Conservation (phyloP, 1,140 invertebrate species). For the Dreissena polymorpha region DNA sequence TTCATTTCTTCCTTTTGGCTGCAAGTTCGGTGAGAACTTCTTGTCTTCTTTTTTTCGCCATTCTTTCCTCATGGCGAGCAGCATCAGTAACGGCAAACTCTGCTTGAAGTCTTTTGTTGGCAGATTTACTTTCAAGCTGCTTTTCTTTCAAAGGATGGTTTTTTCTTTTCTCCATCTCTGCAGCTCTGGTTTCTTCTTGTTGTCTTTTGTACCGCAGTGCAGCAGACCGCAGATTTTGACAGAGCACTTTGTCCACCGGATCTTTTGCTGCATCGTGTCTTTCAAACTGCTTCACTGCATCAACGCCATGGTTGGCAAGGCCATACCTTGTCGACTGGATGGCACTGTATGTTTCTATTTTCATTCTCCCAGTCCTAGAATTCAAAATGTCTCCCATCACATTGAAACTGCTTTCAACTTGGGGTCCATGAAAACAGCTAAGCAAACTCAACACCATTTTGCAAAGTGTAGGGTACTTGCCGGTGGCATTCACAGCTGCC, state of each 20-base stretch:
- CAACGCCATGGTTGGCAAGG: not conserved
- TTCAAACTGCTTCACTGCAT: not conserved
- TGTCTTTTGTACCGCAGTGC: not conserved
- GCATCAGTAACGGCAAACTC: not conserved
- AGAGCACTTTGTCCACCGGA: not conserved
- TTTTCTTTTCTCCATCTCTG: conserved; percentile 1
- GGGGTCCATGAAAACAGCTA: conserved; percentile 4
- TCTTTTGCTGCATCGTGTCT: not conserved
- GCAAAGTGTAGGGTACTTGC: not conserved
- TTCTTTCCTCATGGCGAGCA: not conserved
- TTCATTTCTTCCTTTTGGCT: not conserved
- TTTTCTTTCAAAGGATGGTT: not conserved
- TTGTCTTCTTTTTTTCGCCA: not conserved
- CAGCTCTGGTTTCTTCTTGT: not conserved
- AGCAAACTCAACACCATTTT: not conserved
- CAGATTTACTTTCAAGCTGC: not conserved
- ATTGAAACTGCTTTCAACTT: conserved; percentile 16
- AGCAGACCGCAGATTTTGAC: not conserved
- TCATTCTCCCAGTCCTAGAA: not conserved
- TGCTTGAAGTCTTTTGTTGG: not conserved
- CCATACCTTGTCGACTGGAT: conserved; percentile 11
- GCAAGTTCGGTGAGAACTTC: not conserved
- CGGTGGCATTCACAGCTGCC: not conserved
- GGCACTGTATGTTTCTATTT: not conserved
- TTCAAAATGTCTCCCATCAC: conserved; percentile 14